phyloP scores from a whole-genome alignment of 2,888 invertebrate species.

The Pachliopta kotzebuea region DNA sequence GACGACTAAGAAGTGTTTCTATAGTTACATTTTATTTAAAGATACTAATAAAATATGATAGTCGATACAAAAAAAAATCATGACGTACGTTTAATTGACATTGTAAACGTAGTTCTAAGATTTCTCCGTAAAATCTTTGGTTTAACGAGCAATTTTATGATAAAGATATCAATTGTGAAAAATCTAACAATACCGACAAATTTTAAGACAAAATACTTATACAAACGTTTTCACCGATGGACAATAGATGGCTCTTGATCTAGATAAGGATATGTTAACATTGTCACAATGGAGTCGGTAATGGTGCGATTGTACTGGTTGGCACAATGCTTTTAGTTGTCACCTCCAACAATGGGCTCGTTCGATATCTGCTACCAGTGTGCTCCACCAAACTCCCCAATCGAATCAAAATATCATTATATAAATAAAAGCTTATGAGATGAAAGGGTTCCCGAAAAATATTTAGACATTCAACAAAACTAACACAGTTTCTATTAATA shows the following conservation, averaged over 20 bases:
- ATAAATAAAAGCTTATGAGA: constrained; percentile 36
- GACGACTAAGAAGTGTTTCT: too few species aligned
- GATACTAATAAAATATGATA: too few species aligned
- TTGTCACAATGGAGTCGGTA: constrained; percentile 77
- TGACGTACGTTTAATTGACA: too few species aligned
- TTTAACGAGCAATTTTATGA: too few species aligned
- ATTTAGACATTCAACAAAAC: neutral
- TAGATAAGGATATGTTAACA: constrained; percentile 80
- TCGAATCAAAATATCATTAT: constrained; percentile 55
- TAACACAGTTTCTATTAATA: too few species aligned
- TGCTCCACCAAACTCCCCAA: constrained; percentile 60
- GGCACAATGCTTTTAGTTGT: constrained; percentile 77
- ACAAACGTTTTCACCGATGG: constrained; percentile 64
- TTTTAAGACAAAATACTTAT: constrained; percentile 47
- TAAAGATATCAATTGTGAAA: too few species aligned
- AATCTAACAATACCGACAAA: too few species aligned
- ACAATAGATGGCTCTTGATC: constrained; percentile 80
- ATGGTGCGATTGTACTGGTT: constrained; percentile 75
- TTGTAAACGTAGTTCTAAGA: too few species aligned
- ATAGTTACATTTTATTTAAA: too few species aligned
- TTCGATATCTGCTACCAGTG: constrained; percentile 68
- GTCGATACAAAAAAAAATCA: too few species aligned
- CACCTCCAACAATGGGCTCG: constrained; percentile 71
- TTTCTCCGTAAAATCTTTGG: too few species aligned
- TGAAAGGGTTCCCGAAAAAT: constrained; percentile 33